These are phyloP conservation scores for Amphiprion ocellaris DNA, from an alignment of 2,113 vertebrate genomes.

Conservation along the genomic window DNA sequence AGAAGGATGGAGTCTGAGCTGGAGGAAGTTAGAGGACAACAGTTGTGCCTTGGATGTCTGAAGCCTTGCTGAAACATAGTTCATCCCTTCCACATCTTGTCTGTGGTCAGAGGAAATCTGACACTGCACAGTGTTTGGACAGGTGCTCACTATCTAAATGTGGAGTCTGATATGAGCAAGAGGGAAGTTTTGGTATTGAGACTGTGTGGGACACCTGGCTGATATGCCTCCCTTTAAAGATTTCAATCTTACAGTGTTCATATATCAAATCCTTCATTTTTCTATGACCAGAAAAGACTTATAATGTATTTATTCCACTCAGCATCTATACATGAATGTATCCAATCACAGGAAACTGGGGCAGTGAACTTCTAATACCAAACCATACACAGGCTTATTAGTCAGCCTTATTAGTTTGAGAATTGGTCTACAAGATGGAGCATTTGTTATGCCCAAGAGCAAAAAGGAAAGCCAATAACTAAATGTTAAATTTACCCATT, in stretches of 20 bases:
- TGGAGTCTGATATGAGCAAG: slow-evolving; percentile 25
- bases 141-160: slow-evolving; percentile 27
- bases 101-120: slow-evolving; percentile 59
- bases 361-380: no score
- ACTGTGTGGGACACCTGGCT: not conserved
- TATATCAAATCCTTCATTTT: no score
- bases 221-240: not conserved
- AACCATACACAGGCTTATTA: no score
- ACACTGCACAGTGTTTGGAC: slow-evolving; percentile 75
- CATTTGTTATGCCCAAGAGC: no score
- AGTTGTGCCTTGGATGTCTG: slow-evolving; percentile 4
- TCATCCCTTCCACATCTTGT: slow-evolving; percentile 16
- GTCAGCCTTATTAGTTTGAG: no score
- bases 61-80: not conserved
- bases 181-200: not conserved
- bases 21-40: slow-evolving; percentile 66
- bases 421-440: no score
- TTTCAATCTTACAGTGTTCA: not conserved
- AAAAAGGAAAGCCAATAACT: no score
- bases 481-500: no score
- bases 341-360: no score
- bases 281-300: no score
- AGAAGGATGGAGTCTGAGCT: slow-evolving; percentile 75
- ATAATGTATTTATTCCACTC: no score
- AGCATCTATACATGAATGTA: no score